Evolutionary conservation across 2,888 invertebrate species (phyloP).

Genomic region (Eremobia ochroleuca): DNA sequence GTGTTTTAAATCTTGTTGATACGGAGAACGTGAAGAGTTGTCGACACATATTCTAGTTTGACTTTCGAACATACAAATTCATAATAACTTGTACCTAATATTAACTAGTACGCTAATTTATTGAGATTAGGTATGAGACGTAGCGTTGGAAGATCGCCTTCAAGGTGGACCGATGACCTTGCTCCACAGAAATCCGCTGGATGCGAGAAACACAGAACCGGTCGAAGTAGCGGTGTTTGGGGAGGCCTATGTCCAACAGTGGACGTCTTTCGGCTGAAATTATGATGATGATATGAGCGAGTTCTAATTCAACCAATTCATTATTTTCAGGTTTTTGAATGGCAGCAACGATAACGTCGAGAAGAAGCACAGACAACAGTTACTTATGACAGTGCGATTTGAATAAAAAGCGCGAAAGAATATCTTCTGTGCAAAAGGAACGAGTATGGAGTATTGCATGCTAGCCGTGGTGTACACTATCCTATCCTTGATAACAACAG

Average conservation of each 20-base stretch:
- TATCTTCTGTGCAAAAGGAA: conserved; percentile 21
- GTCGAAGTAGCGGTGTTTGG: neutral
- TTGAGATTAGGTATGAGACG: neutral
- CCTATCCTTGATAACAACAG: conserved; percentile 81
- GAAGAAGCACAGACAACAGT: conserved; percentile 15
- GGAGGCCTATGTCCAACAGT: neutral
- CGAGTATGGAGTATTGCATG: conserved; percentile 77
- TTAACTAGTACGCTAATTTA: neutral
- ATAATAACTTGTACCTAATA: neutral
- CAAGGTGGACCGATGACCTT: neutral
- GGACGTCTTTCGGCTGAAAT: neutral
- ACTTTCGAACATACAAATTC: neutral
- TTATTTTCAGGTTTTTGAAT: conserved; percentile 60
- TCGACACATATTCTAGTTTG: neutral
- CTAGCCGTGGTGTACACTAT: conserved; percentile 75
- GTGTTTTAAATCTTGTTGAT: conserved; percentile 2
- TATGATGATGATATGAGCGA: neutral
- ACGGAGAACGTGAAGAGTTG: conserved; percentile 10
- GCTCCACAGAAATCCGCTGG: neutral
- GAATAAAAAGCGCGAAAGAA: conserved; percentile 12
- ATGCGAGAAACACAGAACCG: neutral
- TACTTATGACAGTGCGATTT: conserved; percentile 31
- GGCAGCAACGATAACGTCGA: conserved; percentile 20
- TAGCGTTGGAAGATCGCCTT: neutral
- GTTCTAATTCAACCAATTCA: conserved; percentile 8